A percentile compares a stretch with the other conserved stretches of the same genome.
These are phyloP conservation scores for Steromphala cineraria DNA, from an alignment of 2,888 invertebrate genomes.

Conservation along the genomic window DNA sequence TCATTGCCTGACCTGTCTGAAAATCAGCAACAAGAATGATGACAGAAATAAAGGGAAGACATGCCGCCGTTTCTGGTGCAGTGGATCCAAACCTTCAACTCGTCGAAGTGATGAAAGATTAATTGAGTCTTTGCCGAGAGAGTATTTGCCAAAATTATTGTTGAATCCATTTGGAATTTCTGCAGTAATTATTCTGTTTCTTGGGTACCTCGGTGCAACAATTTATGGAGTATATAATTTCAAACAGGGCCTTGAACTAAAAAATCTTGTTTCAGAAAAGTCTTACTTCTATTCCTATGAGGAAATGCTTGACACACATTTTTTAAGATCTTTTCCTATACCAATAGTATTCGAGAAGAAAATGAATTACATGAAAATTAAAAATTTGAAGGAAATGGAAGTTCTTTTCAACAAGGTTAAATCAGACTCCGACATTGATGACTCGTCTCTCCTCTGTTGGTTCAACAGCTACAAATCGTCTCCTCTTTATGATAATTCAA, in stretches of 20 bases:
- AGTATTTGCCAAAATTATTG: slow-evolving; percentile 43
- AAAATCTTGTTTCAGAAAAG: slow-evolving; percentile 50
- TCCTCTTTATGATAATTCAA: slow-evolving; percentile 25
- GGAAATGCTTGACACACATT: slow-evolving; percentile 21
- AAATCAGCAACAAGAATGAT: slow-evolving; percentile 16
- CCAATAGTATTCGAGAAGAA: slow-evolving; percentile 38
- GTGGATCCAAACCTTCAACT: too few species aligned
- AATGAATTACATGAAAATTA: slow-evolving; percentile 29
- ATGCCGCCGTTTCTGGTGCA: too few species aligned
- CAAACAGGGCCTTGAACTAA: slow-evolving; percentile 26
- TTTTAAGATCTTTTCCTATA: slow-evolving; percentile 27
- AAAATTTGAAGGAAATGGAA: slow-evolving; percentile 12
- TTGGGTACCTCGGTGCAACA: slow-evolving; percentile 53
- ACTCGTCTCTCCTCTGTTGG: slow-evolving; percentile 35
- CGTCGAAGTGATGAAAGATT: too few species aligned
- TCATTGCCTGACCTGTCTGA: slow-evolving; percentile 41
- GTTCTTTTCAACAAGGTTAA: slow-evolving; percentile 21
- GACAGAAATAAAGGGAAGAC: too few species aligned
- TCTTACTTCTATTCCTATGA: slow-evolving; percentile 57
- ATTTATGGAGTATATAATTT: slow-evolving; percentile 52
- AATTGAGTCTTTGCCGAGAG: slow-evolving; percentile 45
- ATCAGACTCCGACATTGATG: slow-evolving; percentile 26
- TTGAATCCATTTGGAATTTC: slow-evolving; percentile 35
- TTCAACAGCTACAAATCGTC: slow-evolving; percentile 21
- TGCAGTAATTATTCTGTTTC: slow-evolving; percentile 45